Evolutionary conservation across 2,113 vertebrate species (phyloP).

Genomic region (Prinia subflava): DNA sequence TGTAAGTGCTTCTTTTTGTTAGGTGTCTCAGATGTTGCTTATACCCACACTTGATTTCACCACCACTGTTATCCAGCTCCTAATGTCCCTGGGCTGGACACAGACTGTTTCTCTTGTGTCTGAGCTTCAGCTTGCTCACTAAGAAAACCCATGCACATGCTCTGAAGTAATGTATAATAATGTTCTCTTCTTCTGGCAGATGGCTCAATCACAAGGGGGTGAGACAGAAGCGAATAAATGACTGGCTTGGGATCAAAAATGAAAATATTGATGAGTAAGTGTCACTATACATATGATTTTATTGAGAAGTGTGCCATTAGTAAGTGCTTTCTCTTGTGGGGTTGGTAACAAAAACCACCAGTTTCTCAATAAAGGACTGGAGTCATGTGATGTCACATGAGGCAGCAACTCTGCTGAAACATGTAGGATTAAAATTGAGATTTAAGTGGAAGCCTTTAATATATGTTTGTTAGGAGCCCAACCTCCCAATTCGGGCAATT

Average conservation of each 20-base stretch:
- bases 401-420: not conserved
- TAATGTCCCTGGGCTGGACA: not conserved
- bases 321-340: not conserved
- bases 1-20: not conserved
- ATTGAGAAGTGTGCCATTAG: not conserved
- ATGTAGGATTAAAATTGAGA: not conserved
- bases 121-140: not conserved
- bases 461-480: not conserved
- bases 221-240: conserved; percentile 90
- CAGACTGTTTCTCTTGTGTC: not conserved
- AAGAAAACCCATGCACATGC: not conserved
- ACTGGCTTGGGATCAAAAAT: conserved; percentile 91
- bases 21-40: not conserved
- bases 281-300: not conserved
- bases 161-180: conserved; percentile 2
- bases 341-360: not conserved
- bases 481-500: not conserved
- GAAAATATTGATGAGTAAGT: conserved; percentile 92
- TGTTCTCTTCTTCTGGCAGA: conserved; percentile 66
- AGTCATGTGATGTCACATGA: not conserved
- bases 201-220: conserved; percentile 98
- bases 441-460: not conserved
- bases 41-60: not conserved
- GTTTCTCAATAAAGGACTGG: not conserved
- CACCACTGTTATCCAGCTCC: not conserved